phyloP scores from a whole-genome alignment of 1,140 invertebrate genomes.

The Plutomurus gul region DNA sequence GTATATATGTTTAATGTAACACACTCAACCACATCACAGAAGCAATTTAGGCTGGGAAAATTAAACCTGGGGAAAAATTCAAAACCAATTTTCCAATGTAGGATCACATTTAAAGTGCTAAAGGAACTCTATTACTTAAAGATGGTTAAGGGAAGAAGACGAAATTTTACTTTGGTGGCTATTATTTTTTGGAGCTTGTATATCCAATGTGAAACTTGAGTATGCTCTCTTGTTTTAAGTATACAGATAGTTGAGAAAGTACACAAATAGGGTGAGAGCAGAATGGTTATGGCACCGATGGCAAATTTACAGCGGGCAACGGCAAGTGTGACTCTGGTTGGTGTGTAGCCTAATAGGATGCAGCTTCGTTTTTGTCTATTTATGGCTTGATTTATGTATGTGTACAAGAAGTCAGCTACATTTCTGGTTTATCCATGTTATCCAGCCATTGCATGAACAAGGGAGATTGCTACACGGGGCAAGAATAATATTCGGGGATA shows the following conservation, averaged over 20 bases:
- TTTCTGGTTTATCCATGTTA: conserved; percentile 6
- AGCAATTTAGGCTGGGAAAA: too few species aligned
- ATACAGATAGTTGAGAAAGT: not conserved
- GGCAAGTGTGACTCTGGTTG: not conserved
- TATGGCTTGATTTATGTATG: conserved; percentile 12
- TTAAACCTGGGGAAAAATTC: too few species aligned
- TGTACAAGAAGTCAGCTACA: not conserved
- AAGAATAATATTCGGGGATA: not conserved
- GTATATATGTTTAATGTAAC: too few species aligned
- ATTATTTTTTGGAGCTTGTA: not conserved
- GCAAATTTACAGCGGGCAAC: not conserved
- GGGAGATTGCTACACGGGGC: not conserved
- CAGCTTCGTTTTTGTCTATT: not conserved
- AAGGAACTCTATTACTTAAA: too few species aligned
- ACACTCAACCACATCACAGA: too few species aligned
- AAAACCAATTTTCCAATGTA: too few species aligned
- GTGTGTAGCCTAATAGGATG: not conserved
- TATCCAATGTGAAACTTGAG: not conserved
- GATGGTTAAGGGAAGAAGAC: too few species aligned
- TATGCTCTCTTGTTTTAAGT: not conserved
- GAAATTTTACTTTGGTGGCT: not conserved
- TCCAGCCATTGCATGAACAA: not conserved
- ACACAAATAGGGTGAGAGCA: not conserved
- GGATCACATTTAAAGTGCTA: too few species aligned
- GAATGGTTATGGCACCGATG: not conserved